Evolutionary conservation across 2,113 vertebrate genomes (phyloP), one percentile per base, ranked within the genome.

Genomic region (Dipodomys merriami): DNA sequence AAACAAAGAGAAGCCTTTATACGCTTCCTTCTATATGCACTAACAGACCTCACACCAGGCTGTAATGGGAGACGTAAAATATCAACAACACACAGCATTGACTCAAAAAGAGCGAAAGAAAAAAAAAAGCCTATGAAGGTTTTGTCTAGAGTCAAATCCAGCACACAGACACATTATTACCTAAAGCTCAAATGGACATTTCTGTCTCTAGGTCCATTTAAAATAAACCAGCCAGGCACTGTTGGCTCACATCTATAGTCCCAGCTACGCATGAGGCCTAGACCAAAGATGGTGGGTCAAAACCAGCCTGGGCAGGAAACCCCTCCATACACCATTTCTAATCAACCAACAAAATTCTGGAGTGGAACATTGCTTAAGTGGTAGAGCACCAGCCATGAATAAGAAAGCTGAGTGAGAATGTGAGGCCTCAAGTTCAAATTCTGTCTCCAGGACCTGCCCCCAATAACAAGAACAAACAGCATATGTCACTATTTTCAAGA

Each of bases 401-500:
- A 57, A 57, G 53, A 13, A 57, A 13, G 53, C 53, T 18, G 53
- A 57, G 53, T 57, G 53, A 57, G 53, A 57, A 57, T 57, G 53
- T 16, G 53, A 57, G 12, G 53, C 53, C 53, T 13, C 53, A 13
- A 57, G 12, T 57, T 57, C 53, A 57, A 18, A 57, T 57, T 57
- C 53, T 13, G 53, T 15, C 15, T 57, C 53, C 16, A 57, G 53
- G 16, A 57, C 15, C 53, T 16, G 8, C 49, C 49, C 49, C 49
- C 53, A 57, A 57, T 13, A 57, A 16, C 53, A 57, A 57, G 53
- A 57, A 57, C 4, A 57, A 57, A 16, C 53, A 57, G 53, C 4
- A 23, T 64, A 7, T 64, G 19, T 23, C 53, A 53, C 33, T 44
- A 68, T 94, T 92, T 88, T 92, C 46, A 92, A 76, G 27, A 79